Evolutionary conservation across 2,113 vertebrate genomes (phyloP).

Genomic region (Phasianus colchicus): DNA sequence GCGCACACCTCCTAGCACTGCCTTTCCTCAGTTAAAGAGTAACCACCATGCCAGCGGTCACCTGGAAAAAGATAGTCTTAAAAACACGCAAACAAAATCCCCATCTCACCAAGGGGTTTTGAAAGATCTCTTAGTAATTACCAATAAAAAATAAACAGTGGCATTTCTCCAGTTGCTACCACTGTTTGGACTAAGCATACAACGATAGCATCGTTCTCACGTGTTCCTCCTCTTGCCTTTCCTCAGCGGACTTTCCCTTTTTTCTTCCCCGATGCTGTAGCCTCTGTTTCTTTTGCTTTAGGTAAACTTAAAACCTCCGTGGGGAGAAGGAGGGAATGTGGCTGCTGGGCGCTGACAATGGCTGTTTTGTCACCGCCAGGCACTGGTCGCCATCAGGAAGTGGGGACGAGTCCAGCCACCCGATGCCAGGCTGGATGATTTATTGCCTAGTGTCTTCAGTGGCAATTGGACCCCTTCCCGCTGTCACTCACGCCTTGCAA

Average conservation of each 20-base stretch:
- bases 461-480: slow-evolving; percentile 94
- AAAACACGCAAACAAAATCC: slow-evolving; percentile 9
- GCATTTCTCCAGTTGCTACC: not conserved
- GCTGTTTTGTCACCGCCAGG: slow-evolving; percentile 89
- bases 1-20: slow-evolving; percentile 20
- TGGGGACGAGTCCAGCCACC: slow-evolving; percentile 79
- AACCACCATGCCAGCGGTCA: slow-evolving; percentile 56
- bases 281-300: slow-evolving; percentile 57
- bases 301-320: slow-evolving; percentile 75
- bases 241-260: not conserved
- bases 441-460: slow-evolving; percentile 95
- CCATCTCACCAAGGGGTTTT: slow-evolving; percentile 2
- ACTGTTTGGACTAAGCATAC: not conserved
- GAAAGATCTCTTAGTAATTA: not conserved
- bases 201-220: rapidly evolving
- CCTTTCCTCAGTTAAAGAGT: slow-evolving; percentile 64
- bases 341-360: slow-evolving; percentile 84
- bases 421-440: slow-evolving; percentile 94
- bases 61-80: slow-evolving; percentile 62
- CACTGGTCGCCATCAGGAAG: slow-evolving; percentile 89
- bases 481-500: slow-evolving; percentile 92
- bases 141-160: not conserved
- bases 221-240: not conserved
- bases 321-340: slow-evolving; percentile 73
- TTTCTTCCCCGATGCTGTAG: not conserved